phyloP scores from a whole-genome alignment of 2,113 vertebrate species.

The Vulpes vulpes region DNA sequence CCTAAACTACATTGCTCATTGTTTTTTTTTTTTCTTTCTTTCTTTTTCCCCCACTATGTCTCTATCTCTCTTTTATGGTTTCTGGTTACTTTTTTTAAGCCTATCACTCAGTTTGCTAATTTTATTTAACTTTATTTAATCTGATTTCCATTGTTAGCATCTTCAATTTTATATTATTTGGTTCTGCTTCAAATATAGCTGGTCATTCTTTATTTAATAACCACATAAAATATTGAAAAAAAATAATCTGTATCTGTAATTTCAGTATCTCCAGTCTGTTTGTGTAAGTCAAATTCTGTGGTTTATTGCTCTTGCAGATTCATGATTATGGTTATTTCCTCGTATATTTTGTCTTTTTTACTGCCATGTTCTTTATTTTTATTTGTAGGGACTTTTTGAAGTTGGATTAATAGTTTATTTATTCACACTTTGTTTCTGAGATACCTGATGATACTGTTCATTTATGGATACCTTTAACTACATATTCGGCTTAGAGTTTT shows the following conservation, averaged over 20 bases:
- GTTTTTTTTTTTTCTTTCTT: not conserved
- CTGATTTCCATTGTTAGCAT: not conserved
- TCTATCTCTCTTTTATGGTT: not conserved
- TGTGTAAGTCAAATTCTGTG: not conserved
- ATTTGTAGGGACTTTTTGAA: not conserved
- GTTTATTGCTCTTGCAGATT: not conserved
- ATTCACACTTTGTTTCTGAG: constrained; percentile 19
- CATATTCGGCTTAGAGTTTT: not conserved
- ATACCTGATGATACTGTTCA: not conserved
- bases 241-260: not conserved
- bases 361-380: not conserved
- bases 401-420: not conserved
- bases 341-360: not conserved
- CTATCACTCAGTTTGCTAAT: not conserved
- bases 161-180: not conserved
- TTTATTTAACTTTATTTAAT: not conserved
- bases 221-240: not conserved
- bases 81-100: not conserved
- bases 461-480: constrained; percentile 1
- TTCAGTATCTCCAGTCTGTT: not conserved
- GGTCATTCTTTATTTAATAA: not conserved
- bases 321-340: not conserved
- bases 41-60: not conserved
- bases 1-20: not conserved
- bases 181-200: not conserved